Conservation (phyloP, 30 jellyfish, hydroid and myxozoan genomes). For the Turritopsis rubra region DNA sequence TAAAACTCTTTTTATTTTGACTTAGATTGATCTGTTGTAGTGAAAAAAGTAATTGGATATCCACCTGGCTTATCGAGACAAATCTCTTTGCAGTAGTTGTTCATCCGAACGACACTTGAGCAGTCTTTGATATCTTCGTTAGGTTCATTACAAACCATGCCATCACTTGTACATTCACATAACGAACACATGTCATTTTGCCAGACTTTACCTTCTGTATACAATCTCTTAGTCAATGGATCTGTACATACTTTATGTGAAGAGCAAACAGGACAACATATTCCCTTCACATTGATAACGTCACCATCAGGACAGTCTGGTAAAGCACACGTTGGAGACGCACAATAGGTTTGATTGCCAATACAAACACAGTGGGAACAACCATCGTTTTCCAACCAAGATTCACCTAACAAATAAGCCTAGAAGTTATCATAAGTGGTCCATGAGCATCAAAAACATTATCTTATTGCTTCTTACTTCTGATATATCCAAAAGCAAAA, state of each 20-base stretch:
- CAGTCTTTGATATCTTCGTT: conserved; percentile 25
- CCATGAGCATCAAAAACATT: neutral
- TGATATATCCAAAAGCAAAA: too few species aligned
- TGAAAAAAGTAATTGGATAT: neutral
- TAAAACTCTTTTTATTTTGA: neutral
- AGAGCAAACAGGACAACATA: conserved; percentile 82
- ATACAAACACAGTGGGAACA: conserved; percentile 65
- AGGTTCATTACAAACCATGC: conserved; percentile 52
- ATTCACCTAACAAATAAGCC: conserved; percentile 8
- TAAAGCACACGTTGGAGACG: conserved; percentile 71
- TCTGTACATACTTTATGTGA: conserved; percentile 41
- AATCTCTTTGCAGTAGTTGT: conserved; percentile 36
- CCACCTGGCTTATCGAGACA: conserved; percentile 27
- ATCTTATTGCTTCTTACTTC: too few species aligned
- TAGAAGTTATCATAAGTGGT: neutral
- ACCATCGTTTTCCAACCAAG: conserved; percentile 66
- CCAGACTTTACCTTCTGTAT: conserved; percentile 50
- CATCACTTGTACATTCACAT: conserved; percentile 59
- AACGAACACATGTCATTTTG: conserved; percentile 47
- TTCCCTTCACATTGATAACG: conserved; percentile 47
- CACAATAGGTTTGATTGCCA: conserved; percentile 50
- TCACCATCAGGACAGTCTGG: conserved; percentile 65
- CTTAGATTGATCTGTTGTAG: neutral
- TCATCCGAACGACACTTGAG: conserved; percentile 31
- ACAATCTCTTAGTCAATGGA: conserved; percentile 25